Evolutionary conservation across 2,797 vertebrate genomes (phyloP).

Genomic region (Momotus momota): DNA sequence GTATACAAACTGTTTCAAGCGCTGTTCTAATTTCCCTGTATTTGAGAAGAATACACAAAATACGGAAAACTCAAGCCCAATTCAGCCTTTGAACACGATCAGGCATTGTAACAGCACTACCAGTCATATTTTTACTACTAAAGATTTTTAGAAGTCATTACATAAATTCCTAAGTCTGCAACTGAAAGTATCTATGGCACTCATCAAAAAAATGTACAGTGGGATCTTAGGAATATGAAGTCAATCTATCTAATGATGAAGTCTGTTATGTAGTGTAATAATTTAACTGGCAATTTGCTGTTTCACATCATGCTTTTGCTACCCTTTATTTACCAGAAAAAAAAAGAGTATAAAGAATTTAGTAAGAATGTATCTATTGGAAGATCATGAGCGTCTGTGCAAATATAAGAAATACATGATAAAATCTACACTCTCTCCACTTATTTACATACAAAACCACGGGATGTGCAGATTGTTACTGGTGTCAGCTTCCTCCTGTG

Average conservation of each 20-base stretch:
- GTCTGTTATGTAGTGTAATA: neutral
- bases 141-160: neutral
- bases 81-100: neutral
- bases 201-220: neutral
- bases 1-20: neutral
- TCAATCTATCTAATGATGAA: neutral
- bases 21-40: neutral
- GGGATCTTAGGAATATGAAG: neutral
- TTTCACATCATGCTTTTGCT: neutral
- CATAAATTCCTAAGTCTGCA: neutral
- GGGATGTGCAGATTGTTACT: neutral
- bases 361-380: neutral
- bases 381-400: neutral
- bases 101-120: neutral
- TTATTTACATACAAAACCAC: neutral
- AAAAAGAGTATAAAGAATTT: neutral
- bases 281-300: neutral
- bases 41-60: fast-evolving
- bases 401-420: neutral
- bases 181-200: neutral
- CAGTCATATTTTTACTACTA: neutral
- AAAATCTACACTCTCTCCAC: neutral
- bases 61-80: neutral
- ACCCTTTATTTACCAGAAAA: neutral
- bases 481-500: neutral